Evolutionary conservation across 2,113 vertebrate genomes (phyloP).

Genomic region (Poicephalus gulielmi): DNA sequence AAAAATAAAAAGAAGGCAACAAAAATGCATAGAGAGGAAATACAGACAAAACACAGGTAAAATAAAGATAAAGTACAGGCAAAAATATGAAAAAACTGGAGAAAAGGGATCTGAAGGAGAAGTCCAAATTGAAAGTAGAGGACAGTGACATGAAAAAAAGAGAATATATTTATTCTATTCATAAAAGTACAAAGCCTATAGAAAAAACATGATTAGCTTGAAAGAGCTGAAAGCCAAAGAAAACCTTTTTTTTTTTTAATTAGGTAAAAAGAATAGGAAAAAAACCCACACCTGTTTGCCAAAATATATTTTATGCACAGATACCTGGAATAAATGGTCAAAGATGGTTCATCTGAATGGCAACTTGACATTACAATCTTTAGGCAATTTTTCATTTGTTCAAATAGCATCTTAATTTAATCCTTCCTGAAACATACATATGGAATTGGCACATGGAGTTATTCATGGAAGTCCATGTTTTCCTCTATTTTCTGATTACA

Average conservation of each 20-base stretch:
- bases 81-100: not conserved
- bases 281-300: rapidly evolving
- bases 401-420: not conserved
- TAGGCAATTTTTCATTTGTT: not conserved
- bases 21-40: not conserved
- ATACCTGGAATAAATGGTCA: not conserved
- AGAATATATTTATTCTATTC: not conserved
- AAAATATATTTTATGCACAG: not conserved
- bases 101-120: not conserved
- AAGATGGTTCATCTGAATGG: not conserved
- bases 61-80: not conserved
- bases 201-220: not conserved
- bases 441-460: not conserved
- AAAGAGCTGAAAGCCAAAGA: not conserved
- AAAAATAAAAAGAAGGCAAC: not conserved
- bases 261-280: not conserved
- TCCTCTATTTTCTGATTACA: not conserved
- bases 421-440: not conserved
- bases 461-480: not conserved
- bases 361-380: not conserved
- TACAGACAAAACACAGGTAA: not conserved
- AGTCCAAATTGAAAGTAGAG: not conserved
- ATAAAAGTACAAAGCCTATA: not conserved
- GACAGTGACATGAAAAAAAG: not conserved
- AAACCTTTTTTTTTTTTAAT: not conserved